Percentiles rank a stretch among this genome's conserved stretches.
Conservation (phyloP, 2,888 invertebrate species). For the Ernsta delagoae region DNA sequence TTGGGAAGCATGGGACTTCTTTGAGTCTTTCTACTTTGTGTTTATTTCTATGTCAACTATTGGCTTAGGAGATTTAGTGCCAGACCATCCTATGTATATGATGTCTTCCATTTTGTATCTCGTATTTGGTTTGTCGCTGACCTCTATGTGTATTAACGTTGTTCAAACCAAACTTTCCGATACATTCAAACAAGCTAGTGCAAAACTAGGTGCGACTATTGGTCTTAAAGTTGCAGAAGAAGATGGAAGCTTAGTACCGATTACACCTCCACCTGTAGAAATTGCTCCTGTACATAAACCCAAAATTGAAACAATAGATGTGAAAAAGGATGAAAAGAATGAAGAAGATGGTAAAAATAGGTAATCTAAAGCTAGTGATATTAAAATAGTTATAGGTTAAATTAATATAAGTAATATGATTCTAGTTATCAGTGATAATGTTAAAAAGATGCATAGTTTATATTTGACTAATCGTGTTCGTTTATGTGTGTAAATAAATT, state of each 20-base stretch:
- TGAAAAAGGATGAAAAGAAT: slow-evolving; percentile 56
- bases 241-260: slow-evolving; percentile 82
- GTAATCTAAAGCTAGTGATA: slow-evolving; percentile 48
- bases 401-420: slow-evolving; percentile 31
- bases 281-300: slow-evolving; percentile 73
- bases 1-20: slow-evolving; percentile 90
- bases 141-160: slow-evolving; percentile 98
- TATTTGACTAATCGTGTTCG: slow-evolving; percentile 48
- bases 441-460: slow-evolving; percentile 39
- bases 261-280: slow-evolving; percentile 73
- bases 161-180: slow-evolving; percentile 93
- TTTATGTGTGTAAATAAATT: slow-evolving; percentile 68
- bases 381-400: slow-evolving; percentile 11
- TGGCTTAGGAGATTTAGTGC: slow-evolving; percentile 97
- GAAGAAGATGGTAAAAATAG: slow-evolving; percentile 64
- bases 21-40: too few relatives aligned
- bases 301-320: slow-evolving; percentile 51
- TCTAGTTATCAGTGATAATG: slow-evolving; percentile 48
- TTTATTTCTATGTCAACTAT: slow-evolving; percentile 91
- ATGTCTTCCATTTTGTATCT: slow-evolving; percentile 96
- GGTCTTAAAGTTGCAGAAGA: slow-evolving; percentile 90
- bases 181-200: slow-evolving; percentile 93
- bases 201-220: slow-evolving; percentile 93
- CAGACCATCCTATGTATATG: slow-evolving; percentile 94
- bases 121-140: slow-evolving; percentile 96